A percentile compares a stretch with the other conserved stretches of the same genome.
Conservation (phyloP, 2,797 vertebrate species). For the Galaxias olidus region DNA sequence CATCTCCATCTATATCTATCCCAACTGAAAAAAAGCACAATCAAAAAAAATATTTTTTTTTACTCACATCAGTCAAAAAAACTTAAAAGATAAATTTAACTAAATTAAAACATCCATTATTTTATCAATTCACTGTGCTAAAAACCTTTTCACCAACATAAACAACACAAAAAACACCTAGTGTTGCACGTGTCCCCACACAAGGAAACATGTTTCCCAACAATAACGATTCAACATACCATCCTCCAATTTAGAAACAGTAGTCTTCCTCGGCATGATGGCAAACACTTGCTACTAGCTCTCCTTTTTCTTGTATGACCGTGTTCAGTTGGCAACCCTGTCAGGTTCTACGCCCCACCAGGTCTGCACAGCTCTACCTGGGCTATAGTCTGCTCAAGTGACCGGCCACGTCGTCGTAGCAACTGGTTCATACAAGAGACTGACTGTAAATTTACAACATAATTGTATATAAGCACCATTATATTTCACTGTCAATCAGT, state of each 20-base stretch:
- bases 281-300: conserved; percentile 5
- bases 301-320: conserved; percentile 5
- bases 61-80: too few relatives aligned
- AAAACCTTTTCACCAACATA: too few relatives aligned
- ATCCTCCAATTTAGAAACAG: conserved; percentile 72
- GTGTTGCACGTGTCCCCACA: too few relatives aligned
- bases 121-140: too few relatives aligned
- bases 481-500: too few relatives aligned
- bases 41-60: not conserved
- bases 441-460: conserved; percentile 35
- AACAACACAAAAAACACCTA: too few relatives aligned
- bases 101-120: too few relatives aligned
- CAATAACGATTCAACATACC: conserved; percentile 73
- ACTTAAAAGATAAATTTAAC: too few relatives aligned
- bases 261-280: conserved; percentile 83
- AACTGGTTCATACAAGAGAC: conserved; percentile 49
- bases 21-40: conserved; percentile 71
- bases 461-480: too few relatives aligned
- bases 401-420: conserved; percentile 36
- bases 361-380: conserved; percentile 8
- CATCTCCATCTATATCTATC: conserved; percentile 82
- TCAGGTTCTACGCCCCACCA: too few relatives aligned
- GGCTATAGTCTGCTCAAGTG: conserved; percentile 59
- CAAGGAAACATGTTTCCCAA: too few relatives aligned
- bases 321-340: not conserved